These are phyloP conservation scores for Tetragnatha montana DNA, from an alignment of 2,888 invertebrate genomes.

Conservation along the genomic window DNA sequence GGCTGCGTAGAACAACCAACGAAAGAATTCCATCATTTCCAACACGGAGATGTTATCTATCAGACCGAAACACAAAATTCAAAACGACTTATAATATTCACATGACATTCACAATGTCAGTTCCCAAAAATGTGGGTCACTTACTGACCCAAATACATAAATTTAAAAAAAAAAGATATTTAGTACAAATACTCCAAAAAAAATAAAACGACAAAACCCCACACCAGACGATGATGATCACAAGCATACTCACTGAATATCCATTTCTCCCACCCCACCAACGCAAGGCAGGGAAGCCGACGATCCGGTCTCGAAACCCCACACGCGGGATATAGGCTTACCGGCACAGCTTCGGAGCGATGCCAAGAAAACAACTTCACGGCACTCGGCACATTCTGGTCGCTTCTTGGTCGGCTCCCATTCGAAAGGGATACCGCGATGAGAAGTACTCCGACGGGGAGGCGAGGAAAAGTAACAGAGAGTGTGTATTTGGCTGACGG, in stretches of 20 bases:
- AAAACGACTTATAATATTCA: background rate
- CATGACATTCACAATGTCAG: conserved; percentile 67
- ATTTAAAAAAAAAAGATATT: background rate
- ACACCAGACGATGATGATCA: background rate
- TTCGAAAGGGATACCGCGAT: background rate
- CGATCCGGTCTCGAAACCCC: background rate
- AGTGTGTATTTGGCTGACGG: background rate
- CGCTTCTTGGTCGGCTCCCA: background rate
- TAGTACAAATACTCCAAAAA: background rate
- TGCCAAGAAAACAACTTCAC: conserved; percentile 21
- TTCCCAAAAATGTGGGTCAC: conserved; percentile 37
- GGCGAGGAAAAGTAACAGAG: background rate
- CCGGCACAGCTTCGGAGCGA: background rate
- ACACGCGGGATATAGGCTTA: background rate
- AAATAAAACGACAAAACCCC: background rate
- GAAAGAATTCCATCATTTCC: too few species aligned
- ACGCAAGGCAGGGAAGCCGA: background rate
- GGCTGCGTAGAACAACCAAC: too few species aligned
- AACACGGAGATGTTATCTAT: too few species aligned
- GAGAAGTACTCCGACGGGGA: background rate
- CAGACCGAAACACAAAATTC: background rate
- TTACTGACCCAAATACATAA: conserved; percentile 22
- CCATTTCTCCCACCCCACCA: background rate
- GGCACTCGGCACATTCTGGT: background rate
- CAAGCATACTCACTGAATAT: background rate